Evolutionary conservation across 2,797 vertebrate genomes (phyloP).

Genomic region (Crenuchus spilurus): DNA sequence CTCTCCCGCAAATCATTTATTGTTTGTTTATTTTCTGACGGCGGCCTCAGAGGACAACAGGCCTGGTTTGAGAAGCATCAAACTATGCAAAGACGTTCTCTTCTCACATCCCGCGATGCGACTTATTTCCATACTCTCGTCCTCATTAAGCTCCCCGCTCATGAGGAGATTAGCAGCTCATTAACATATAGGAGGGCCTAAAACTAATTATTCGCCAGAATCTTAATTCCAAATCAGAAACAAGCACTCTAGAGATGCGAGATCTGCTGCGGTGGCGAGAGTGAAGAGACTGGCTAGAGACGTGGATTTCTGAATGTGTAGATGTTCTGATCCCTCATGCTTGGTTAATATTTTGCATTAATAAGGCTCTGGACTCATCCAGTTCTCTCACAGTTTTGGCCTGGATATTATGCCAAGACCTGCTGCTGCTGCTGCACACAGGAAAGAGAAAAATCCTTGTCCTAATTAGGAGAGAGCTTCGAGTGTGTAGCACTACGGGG

Average conservation of each 20-base stretch:
- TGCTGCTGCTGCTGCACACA: slow-evolving; percentile 16
- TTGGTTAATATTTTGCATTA: slow-evolving; percentile 9
- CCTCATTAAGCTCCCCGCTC: slow-evolving; percentile 78
- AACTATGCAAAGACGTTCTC: slow-evolving; percentile 77
- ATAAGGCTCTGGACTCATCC: slow-evolving; percentile 19
- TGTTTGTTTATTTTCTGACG: slow-evolving; percentile 77
- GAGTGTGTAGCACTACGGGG: not conserved
- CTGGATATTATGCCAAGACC: slow-evolving; percentile 25
- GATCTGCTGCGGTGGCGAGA: not conserved
- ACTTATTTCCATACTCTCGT: slow-evolving; percentile 76
- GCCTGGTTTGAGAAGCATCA: slow-evolving; percentile 77
- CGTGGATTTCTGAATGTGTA: not conserved
- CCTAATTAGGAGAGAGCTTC: slow-evolving; percentile 1
- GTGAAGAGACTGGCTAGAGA: not conserved
- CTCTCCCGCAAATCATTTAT: slow-evolving; percentile 76
- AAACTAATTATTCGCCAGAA: slow-evolving; percentile 77
- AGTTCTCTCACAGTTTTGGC: not conserved
- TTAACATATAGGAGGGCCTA: slow-evolving; percentile 77
- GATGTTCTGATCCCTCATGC: slow-evolving; percentile 16
- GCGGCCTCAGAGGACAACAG: slow-evolving; percentile 70
- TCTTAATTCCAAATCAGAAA: slow-evolving; percentile 56
- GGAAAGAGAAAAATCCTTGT: slow-evolving; percentile 12
- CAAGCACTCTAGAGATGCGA: not conserved
- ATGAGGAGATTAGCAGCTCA: slow-evolving; percentile 78
- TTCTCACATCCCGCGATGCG: slow-evolving; percentile 70